These are phyloP conservation scores for Neoniphon sammara DNA, from an alignment of 2,797 vertebrate species.

Conservation along the genomic window DNA sequence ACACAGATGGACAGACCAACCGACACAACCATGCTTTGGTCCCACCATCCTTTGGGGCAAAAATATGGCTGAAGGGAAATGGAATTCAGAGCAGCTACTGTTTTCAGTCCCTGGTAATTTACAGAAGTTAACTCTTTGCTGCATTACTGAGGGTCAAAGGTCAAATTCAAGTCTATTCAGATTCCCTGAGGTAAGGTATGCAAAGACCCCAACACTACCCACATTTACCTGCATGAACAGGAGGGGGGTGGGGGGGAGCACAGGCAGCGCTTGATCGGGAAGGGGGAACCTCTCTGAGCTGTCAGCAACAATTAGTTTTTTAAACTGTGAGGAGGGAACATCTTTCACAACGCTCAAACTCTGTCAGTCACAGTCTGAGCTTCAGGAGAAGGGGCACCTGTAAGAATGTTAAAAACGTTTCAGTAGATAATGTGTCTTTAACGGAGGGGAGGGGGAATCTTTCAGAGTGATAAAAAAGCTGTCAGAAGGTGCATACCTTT, in stretches of 20 bases:
- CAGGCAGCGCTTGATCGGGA: not conserved
- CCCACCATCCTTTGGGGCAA: no score
- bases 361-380: conserved; percentile 9
- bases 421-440: conserved; percentile 28
- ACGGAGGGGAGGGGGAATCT: not conserved
- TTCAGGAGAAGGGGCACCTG: not conserved
- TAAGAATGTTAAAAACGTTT: conserved; percentile 33
- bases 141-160: conserved; percentile 6
- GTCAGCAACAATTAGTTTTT: conserved; percentile 12
- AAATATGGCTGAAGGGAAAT: no score
- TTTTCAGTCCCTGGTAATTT: not conserved
- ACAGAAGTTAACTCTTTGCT: not conserved
- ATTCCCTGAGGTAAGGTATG: not conserved
- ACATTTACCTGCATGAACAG: conserved; percentile 26
- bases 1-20: no score
- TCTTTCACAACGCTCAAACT: conserved; percentile 32
- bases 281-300: conserved; percentile 27
- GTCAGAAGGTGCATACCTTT: conserved; percentile 26
- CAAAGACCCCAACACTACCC: conserved; percentile 29
- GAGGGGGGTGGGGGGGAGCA: not conserved
- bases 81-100: not conserved
- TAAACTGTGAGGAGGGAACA: conserved; percentile 6
- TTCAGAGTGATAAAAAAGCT: conserved; percentile 20
- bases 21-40: no score
- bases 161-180: conserved; percentile 25